These are phyloP conservation scores for Bruchidius siliquastri DNA, from an alignment of 2,888 invertebrate species.

Conservation along the genomic window DNA sequence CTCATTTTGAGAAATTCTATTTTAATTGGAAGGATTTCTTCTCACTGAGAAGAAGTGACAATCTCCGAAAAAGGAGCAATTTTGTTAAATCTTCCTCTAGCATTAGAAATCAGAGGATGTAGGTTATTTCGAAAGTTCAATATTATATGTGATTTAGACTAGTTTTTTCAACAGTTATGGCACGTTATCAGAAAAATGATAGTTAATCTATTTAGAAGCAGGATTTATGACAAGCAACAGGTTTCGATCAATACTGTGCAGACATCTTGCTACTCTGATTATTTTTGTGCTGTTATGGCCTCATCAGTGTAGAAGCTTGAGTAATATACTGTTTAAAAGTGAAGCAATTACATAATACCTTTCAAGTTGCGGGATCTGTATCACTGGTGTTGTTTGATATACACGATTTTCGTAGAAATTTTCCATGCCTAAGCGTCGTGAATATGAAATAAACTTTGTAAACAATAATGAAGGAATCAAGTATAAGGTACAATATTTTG, in stretches of 20 bases:
- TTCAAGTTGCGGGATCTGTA: too few relatives aligned
- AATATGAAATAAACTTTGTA: too few relatives aligned
- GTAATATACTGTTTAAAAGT: too few relatives aligned
- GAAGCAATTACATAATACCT: too few relatives aligned
- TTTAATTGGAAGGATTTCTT: neutral
- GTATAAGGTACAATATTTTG: too few relatives aligned
- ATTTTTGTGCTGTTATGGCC: neutral
- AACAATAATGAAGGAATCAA: too few relatives aligned
- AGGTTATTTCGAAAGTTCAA: neutral
- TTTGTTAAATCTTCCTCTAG: neutral
- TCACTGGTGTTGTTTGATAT: too few relatives aligned
- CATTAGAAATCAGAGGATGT: neutral
- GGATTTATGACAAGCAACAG: neutral
- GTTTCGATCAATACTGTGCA: neutral
- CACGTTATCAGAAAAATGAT: neutral
- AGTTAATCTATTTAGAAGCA: neutral
- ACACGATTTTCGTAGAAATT: too few relatives aligned
- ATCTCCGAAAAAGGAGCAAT: neutral
- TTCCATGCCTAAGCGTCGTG: too few relatives aligned
- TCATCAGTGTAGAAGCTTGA: neutral
- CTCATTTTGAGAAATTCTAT: neutral
- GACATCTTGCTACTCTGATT: neutral
- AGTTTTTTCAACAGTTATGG: neutral
- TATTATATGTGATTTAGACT: neutral
- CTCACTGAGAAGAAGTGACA: neutral